Conservation (phyloP, 2,888 invertebrate genomes). For the Fissipunctia ypsillon region DNA sequence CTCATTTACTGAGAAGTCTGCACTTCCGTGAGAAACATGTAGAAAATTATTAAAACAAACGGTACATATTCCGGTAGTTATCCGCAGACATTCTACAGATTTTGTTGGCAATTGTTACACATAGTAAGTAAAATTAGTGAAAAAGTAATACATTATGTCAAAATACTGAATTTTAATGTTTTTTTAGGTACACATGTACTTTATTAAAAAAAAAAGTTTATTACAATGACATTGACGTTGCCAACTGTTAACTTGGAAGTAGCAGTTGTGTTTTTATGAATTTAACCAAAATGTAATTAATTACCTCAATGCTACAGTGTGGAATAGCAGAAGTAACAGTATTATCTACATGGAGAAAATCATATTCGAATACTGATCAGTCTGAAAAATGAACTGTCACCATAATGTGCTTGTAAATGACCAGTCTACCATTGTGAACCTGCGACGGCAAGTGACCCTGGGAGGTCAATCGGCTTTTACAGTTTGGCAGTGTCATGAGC, state of each 20-base stretch:
- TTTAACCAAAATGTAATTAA: neutral
- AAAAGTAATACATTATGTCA: too few relatives aligned
- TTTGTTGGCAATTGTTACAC: conserved; percentile 13
- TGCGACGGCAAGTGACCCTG: neutral
- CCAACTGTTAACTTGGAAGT: neutral
- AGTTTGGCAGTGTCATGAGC: conserved; percentile 16
- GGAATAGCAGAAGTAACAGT: neutral
- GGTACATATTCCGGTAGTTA: conserved; percentile 59
- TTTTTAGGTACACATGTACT: neutral
- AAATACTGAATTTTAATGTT: too few relatives aligned
- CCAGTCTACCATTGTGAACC: neutral
- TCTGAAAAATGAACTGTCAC: neutral
- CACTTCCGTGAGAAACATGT: conserved; percentile 68
- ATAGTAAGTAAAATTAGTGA: neutral
- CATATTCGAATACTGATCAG: neutral
- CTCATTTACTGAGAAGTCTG: conserved; percentile 60
- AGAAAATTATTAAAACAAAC: conserved; percentile 62
- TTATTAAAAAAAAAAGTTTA: too few relatives aligned
- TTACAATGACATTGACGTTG: neutral
- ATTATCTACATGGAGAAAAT: neutral
- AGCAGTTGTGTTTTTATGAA: conserved; percentile 6
- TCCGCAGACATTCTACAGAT: conserved; percentile 15
- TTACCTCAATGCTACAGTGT: too few relatives aligned
- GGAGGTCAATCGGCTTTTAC: conserved; percentile 18
- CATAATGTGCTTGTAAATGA: neutral